These are phyloP conservation scores for Melanerpes aurifrons DNA, from an alignment of 2,113 vertebrate genomes.

Conservation along the genomic window DNA sequence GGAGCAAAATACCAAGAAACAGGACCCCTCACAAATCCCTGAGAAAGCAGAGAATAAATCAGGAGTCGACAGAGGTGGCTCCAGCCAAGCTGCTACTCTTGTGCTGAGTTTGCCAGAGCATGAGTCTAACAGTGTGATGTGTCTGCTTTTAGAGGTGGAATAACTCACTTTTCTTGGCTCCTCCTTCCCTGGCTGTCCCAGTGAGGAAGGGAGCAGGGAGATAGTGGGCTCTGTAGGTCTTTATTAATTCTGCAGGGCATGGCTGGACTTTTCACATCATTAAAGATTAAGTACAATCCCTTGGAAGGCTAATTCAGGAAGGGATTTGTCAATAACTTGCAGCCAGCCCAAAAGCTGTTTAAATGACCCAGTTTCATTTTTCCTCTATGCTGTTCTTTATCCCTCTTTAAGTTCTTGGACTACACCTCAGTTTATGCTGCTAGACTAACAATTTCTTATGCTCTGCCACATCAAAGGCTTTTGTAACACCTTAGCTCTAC, in stretches of 20 bases:
- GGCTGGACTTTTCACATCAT: background rate
- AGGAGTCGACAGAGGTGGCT: background rate
- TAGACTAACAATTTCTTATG: background rate
- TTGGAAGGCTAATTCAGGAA: background rate
- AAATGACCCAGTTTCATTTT: background rate
- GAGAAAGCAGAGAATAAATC: background rate
- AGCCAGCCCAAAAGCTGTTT: background rate
- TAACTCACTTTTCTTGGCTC: background rate
- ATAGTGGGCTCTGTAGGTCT: background rate
- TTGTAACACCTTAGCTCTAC: background rate
- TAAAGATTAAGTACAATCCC: background rate
- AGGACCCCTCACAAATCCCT: background rate
- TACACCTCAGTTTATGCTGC: background rate
- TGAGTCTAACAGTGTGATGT: accelerated
- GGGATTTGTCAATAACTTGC: background rate
- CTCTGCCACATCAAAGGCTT: background rate
- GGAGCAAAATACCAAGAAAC: background rate
- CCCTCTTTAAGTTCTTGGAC: background rate
- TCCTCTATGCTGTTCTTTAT: background rate
- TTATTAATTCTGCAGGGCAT: background rate
- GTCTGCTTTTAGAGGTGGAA: background rate
- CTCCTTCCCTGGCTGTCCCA: background rate
- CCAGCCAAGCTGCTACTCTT: background rate
- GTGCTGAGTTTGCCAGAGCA: accelerated
- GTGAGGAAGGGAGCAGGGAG: background rate